A percentile compares a stretch with the other conserved stretches of the same genome.
Conservation (phyloP, 2,888 invertebrate species). For the Harpagoxenus sublaevis region DNA sequence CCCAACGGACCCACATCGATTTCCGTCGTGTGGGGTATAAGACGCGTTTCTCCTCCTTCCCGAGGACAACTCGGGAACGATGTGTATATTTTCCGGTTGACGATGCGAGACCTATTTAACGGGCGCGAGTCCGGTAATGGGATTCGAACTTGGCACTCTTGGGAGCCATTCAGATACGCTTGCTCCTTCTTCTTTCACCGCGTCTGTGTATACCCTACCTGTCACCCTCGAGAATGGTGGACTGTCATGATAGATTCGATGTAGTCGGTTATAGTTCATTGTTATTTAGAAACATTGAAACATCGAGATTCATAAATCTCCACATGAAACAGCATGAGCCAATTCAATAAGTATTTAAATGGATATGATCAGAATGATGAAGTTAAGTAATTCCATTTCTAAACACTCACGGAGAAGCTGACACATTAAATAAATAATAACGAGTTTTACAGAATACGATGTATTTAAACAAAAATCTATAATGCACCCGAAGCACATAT, state of each 20-base stretch:
- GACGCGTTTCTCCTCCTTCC: slow-evolving; percentile 73
- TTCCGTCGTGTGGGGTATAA: slow-evolving; percentile 82
- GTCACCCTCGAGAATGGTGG: slow-evolving; percentile 34
- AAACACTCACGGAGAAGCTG: not conserved
- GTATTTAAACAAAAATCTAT: slow-evolving; percentile 43
- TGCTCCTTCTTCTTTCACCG: slow-evolving; percentile 79
- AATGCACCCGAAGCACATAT: slow-evolving; percentile 24
- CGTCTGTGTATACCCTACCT: slow-evolving; percentile 56
- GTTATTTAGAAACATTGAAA: slow-evolving; percentile 4
- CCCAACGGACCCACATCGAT: slow-evolving; percentile 79
- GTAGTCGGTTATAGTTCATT: not conserved
- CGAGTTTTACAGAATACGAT: not conserved
- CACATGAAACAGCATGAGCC: not conserved
- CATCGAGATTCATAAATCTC: not conserved
- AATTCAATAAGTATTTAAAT: not conserved
- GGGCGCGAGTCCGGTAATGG: slow-evolving; percentile 86
- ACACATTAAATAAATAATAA: not conserved
- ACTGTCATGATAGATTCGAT: slow-evolving; percentile 49
- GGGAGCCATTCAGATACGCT: slow-evolving; percentile 84
- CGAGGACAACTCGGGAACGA: slow-evolving; percentile 66
- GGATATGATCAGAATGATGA: not conserved
- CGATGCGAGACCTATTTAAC: slow-evolving; percentile 87
- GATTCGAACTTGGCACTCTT: slow-evolving; percentile 85
- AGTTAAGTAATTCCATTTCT: not conserved
- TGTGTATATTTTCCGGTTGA: slow-evolving; percentile 86